Percentiles rank a stretch among this genome's conserved stretches.
These are phyloP conservation scores for Mylabris phalerata DNA, from an alignment of 1,140 invertebrate genomes.

Conservation along the genomic window DNA sequence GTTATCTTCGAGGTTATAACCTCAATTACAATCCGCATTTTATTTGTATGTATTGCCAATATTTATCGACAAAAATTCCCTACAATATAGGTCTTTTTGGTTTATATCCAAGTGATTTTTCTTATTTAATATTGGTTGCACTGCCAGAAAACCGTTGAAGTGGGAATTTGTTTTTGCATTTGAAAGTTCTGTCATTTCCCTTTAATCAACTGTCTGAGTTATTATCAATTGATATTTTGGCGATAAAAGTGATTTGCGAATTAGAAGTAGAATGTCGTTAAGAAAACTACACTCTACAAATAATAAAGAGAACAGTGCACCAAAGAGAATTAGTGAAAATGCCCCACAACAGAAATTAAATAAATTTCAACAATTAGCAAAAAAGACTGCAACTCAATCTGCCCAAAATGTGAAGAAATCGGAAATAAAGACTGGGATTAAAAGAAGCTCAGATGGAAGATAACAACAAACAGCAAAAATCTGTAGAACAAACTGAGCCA, in stretches of 20 bases:
- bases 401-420: no score
- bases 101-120: no score
- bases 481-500: background rate
- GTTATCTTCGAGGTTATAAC: no score
- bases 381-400: background rate
- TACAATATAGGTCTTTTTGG: no score
- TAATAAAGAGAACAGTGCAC: conserved; percentile 4
- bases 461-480: background rate
- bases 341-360: background rate
- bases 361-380: background rate
- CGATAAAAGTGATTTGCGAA: no score
- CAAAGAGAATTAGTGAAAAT: background rate
- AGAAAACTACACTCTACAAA: background rate
- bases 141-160: conserved; percentile 4
- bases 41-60: no score
- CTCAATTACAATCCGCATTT: no score
- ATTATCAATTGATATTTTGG: no score
- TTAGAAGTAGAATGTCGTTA: background rate
- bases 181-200: no score
- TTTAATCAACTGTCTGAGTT: no score
- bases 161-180: no score
- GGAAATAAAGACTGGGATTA: background rate
- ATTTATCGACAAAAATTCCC: no score
- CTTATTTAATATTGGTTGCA: background rate
- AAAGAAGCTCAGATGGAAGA: background rate